Evolutionary conservation across 2,113 vertebrate genomes (phyloP).

Genomic region (Glaucidium brasilianum): DNA sequence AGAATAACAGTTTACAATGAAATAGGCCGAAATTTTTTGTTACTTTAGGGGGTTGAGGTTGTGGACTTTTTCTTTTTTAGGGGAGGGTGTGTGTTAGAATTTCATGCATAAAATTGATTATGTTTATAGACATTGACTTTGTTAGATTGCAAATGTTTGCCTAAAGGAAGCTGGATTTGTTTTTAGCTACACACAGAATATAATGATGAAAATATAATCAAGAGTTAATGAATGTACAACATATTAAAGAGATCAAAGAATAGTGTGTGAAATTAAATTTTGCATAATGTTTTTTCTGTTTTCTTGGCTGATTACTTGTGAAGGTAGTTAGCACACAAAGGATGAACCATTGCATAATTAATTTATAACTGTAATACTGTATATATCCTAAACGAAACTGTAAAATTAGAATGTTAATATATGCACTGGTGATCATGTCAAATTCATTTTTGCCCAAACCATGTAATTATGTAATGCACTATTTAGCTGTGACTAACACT

Average conservation of each 20-base stretch:
- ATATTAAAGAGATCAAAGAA: slow-evolving; percentile 57
- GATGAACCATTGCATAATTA: slow-evolving; percentile 32
- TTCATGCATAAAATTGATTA: slow-evolving; percentile 59
- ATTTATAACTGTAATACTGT: slow-evolving; percentile 42
- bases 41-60: not conserved
- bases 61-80: not conserved
- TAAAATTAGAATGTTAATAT: slow-evolving; percentile 59
- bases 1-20: not conserved
- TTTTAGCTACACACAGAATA: slow-evolving; percentile 32
- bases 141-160: slow-evolving; percentile 55
- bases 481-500: slow-evolving; percentile 36
- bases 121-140: slow-evolving; percentile 61
- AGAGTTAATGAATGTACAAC: slow-evolving; percentile 62
- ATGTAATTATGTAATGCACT: slow-evolving; percentile 57
- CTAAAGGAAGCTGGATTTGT: slow-evolving; percentile 57
- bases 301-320: slow-evolving; percentile 44
- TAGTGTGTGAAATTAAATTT: slow-evolving; percentile 45
- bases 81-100: not conserved
- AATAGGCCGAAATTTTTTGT: not conserved
- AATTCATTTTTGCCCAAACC: slow-evolving; percentile 33
- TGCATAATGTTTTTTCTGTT: not conserved
- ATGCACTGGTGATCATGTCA: slow-evolving; percentile 40
- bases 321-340: slow-evolving; percentile 62
- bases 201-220: slow-evolving; percentile 68
- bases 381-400: slow-evolving; percentile 38